phyloP scores from a whole-genome alignment of 2,113 vertebrate genomes.

The Megaceryle maxima region DNA sequence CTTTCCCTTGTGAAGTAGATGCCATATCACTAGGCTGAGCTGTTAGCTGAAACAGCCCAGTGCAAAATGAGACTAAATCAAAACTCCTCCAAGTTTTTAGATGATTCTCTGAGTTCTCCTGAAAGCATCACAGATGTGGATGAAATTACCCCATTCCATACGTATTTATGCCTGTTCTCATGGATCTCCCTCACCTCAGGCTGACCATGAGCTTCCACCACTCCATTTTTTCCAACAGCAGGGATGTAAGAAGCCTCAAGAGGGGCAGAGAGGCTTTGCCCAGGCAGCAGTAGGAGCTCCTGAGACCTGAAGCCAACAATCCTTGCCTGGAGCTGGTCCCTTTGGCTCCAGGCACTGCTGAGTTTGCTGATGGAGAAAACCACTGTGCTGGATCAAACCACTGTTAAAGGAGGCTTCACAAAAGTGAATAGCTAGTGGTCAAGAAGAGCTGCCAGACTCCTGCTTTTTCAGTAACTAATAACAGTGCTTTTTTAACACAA shows the following conservation, averaged over 20 bases:
- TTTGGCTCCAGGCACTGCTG: slow-evolving; percentile 53
- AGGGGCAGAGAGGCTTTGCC: slow-evolving; percentile 19
- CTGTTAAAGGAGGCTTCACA: slow-evolving; percentile 31
- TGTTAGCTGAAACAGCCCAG: not conserved
- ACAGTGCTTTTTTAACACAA: slow-evolving; percentile 52
- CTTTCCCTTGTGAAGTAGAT: not conserved
- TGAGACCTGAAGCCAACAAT: slow-evolving; percentile 21
- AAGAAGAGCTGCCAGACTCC: slow-evolving; percentile 40
- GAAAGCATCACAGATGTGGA: not conserved
- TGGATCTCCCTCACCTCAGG: not conserved
- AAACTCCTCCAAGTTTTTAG: not conserved
- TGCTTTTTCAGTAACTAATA: slow-evolving; percentile 58
- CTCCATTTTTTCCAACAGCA: not conserved
- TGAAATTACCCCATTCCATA: not conserved
- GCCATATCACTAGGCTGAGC: not conserved
- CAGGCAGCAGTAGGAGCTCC: not conserved
- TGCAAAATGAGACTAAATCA: not conserved
- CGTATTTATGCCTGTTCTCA: not conserved
- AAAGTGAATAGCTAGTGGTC: slow-evolving; percentile 44
- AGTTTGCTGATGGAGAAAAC: slow-evolving; percentile 53
- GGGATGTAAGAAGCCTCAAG: not conserved
- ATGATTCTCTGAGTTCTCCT: not conserved
- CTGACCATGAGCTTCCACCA: not conserved
- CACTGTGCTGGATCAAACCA: slow-evolving; percentile 19
- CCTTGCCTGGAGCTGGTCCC: slow-evolving; percentile 9